Percentiles rank a stretch among this genome's conserved stretches.
These are phyloP conservation scores for Apaloderma vittatum DNA, from an alignment of 2,113 vertebrate genomes.

Conservation along the genomic window DNA sequence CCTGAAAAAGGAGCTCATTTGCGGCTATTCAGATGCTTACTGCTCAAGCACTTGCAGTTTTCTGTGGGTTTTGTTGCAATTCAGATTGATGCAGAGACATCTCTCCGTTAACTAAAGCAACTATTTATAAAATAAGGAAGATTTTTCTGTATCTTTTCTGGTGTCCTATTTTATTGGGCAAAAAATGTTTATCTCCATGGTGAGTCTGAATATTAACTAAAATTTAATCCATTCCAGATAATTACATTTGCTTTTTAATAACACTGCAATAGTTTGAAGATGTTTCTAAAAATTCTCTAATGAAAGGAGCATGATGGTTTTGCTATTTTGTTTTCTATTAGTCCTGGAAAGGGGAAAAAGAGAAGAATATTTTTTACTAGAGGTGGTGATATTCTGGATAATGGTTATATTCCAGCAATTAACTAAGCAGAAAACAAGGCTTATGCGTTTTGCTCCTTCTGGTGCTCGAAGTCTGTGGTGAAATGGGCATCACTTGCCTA, in stretches of 20 bases:
- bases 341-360: not conserved
- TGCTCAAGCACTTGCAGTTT: not conserved
- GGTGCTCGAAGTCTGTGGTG: not conserved
- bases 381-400: not conserved
- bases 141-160: not conserved
- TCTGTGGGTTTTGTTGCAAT: not conserved
- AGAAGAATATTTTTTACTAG: not conserved
- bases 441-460: not conserved
- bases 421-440: not conserved
- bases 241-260: not conserved
- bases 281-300: not conserved
- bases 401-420: not conserved
- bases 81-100: not conserved
- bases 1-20: conserved; percentile 39
- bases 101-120: not conserved
- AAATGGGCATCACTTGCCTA: not conserved
- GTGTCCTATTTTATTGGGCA: not conserved
- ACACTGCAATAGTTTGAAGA: not conserved
- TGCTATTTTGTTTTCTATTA: not conserved
- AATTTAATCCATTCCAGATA: not conserved
- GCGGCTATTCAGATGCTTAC: not conserved
- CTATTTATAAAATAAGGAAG: not conserved
- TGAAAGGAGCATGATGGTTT: not conserved
- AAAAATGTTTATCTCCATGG: not conserved
- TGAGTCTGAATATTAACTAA: not conserved